Base-by-base conservation (phyloP, 2,113 vertebrate genomes). In the Neotragus moschatus region DNA sequence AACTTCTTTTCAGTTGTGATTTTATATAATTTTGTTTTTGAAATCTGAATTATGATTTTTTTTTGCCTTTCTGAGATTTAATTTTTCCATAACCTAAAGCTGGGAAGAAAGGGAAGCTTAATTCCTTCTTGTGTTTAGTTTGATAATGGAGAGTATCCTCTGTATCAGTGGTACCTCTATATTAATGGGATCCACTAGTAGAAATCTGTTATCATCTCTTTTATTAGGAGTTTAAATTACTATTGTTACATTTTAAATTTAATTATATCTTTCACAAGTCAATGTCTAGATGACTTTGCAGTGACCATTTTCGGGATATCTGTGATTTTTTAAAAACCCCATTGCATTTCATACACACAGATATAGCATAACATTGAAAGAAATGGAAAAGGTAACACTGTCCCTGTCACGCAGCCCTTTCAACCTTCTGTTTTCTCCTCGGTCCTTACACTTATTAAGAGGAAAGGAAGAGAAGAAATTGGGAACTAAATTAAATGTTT, bases 1-100 rank as follows among this genome's bases (percentile, higher is more conserved):
- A 95, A 94, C 81, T 91, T 96, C 58, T 97, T 98, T 96, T 88
- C 91, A 79, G 51, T 97, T 94, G 86, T 88, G 79, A 96, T 96
- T 97, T 97, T 88, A 53, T 93, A 14, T 95, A 85, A 92, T 97
- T 97, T 97, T 70, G 51, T 84, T 96, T 97, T 87, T 93, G 43
- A 96, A 97, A 16, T 95, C 36, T 94, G 63, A 93, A 84, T 96
- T 93, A 92, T 87, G 49, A 70, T 55, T 82, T 66, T 84, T 75
- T 75, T 66, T 81, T 81, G 51, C 9, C 28, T 96, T 51, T 56
- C 43, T 89, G 39, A 26, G 43, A 33, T 60, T 95, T 53, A 47
- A 70, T 81, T 13, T 21, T 11, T 56, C 26, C 3, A 10, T 84
- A 97, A 87, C 47, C 15, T 53, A 58, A 93, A 61, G 3, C 39